These are phyloP conservation scores for Ostrea denselamellosa DNA, from an alignment of 1,140 invertebrate species.

Conservation along the genomic window DNA sequence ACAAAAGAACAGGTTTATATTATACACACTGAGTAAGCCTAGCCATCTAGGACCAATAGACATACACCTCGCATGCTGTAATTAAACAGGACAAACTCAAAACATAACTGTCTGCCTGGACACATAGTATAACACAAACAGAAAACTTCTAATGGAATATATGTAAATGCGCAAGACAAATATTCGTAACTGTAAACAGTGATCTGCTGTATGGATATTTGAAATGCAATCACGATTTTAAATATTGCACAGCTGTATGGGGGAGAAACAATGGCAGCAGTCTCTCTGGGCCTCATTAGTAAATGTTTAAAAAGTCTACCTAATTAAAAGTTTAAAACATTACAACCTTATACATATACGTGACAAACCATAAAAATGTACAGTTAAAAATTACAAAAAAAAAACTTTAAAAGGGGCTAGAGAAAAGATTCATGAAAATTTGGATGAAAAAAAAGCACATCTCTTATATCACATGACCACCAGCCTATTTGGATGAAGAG, in stretches of 20 bases:
- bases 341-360: neutral
- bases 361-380: neutral
- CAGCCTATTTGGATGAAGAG: neutral
- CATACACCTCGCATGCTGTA: neutral
- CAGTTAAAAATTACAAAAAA: conserved; percentile 1
- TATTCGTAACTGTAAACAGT: neutral
- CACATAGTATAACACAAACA: neutral
- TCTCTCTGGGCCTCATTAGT: neutral
- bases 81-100: conserved; percentile 14
- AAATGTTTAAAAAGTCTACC: neutral
- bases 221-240: neutral
- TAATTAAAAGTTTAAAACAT: conserved; percentile 2
- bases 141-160: neutral
- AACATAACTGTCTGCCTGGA: neutral
- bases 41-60: neutral
- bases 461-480: conserved; percentile 3
- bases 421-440: neutral
- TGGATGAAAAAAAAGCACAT: neutral
- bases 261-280: neutral
- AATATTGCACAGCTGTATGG: conserved; percentile 7
- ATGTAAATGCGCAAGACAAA: neutral
- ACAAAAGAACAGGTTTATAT: neutral
- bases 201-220: neutral
- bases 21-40: neutral
- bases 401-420: neutral